These are phyloP conservation scores for Oreochromis tanganicae DNA, from an alignment of 2,113 vertebrate species.

Conservation along the genomic window DNA sequence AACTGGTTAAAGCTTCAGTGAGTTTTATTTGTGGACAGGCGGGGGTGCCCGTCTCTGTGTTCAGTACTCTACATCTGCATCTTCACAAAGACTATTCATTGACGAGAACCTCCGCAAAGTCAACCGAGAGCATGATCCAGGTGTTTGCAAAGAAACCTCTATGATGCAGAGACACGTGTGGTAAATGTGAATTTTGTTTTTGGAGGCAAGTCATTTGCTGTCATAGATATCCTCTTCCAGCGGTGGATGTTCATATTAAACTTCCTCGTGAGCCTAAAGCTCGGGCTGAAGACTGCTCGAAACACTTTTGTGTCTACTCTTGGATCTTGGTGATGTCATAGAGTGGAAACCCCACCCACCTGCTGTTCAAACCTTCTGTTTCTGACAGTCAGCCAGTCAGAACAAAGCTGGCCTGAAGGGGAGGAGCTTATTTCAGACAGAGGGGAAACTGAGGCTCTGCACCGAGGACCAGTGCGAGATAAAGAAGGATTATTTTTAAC, in stretches of 20 bases:
- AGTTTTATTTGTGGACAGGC: background rate
- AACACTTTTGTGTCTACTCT: background rate
- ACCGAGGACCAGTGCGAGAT: rapidly evolving
- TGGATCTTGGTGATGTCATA: background rate
- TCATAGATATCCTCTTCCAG: background rate
- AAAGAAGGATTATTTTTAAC: background rate
- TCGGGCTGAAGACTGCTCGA: background rate
- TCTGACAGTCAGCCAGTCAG: background rate
- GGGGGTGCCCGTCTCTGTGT: background rate
- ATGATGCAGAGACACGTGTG: background rate
- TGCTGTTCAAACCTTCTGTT: background rate
- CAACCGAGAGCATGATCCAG: background rate
- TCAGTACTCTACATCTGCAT: background rate
- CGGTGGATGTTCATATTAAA: background rate
- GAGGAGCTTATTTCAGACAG: background rate
- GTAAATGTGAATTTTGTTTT: background rate
- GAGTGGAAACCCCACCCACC: background rate
- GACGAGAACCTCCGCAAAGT: background rate
- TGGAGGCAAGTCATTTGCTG: background rate
- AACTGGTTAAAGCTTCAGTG: background rate
- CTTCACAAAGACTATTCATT: background rate
- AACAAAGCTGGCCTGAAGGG: background rate
- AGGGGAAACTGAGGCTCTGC: background rate
- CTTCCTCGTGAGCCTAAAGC: background rate
- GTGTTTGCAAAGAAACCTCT: background rate